Percentiles rank a stretch among this genome's conserved stretches.
Conservation (phyloP, 2,888 invertebrate species). For the Polia nebulosa region DNA sequence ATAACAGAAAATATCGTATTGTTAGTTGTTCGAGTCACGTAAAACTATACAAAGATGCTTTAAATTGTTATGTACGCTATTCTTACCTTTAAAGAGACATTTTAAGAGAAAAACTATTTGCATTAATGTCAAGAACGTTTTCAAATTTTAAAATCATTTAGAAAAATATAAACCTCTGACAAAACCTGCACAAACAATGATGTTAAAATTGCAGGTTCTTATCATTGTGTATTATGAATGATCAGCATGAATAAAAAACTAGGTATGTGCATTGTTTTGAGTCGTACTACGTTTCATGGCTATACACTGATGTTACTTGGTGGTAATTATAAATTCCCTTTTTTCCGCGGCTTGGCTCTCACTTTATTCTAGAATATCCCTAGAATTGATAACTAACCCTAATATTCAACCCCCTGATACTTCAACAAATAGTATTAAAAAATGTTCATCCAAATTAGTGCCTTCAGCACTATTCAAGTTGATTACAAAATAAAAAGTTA, state of each 20-base stretch:
- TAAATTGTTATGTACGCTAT: constrained; percentile 7
- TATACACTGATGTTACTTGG: neutral
- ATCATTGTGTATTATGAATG: constrained; percentile 2
- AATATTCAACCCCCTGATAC: no score
- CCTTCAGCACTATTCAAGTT: neutral
- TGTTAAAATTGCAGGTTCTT: neutral
- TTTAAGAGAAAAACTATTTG: neutral
- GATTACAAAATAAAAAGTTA: neutral
- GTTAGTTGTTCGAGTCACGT: constrained; percentile 21
- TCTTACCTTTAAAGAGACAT: neutral
- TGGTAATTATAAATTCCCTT: no score
- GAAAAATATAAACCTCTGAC: neutral
- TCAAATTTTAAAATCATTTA: constrained; percentile 5
- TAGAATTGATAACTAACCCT: no score
- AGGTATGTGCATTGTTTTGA: neutral
- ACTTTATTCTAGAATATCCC: no score
- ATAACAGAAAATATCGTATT: constrained; percentile 12
- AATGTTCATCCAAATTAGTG: no score
- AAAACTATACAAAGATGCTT: constrained; percentile 11
- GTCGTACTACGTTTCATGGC: neutral
- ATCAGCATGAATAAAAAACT: neutral
- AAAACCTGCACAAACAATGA: neutral
- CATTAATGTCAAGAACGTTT: neutral
- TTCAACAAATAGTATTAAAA: no score
- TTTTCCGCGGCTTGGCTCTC: no score